phyloP scores from a whole-genome alignment of 2,113 vertebrate species.

The Elaphurus davidianus region DNA sequence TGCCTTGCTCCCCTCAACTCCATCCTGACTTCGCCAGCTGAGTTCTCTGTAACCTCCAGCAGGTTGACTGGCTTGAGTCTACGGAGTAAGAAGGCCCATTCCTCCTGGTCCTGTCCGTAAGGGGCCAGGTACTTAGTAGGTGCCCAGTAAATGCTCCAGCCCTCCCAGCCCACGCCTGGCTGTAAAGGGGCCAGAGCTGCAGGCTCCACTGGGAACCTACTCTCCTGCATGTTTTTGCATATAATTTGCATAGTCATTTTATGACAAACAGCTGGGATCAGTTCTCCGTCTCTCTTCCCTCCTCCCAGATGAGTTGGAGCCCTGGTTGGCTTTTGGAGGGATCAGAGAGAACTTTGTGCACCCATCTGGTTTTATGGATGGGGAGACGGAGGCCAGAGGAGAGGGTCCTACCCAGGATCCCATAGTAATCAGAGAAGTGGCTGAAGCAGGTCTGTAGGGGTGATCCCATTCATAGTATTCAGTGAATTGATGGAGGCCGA shows the following conservation, averaged over 20 bases:
- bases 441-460: not conserved
- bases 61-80: not conserved
- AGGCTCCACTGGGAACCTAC: not conserved
- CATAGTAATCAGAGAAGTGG: not conserved
- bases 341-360: not conserved
- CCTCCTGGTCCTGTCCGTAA: not conserved
- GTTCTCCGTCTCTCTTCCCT: not conserved
- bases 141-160: not conserved
- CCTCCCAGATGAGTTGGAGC: not conserved
- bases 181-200: not conserved
- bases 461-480: not conserved
- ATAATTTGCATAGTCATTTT: slow-evolving; percentile 4
- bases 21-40: not conserved
- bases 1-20: not conserved
- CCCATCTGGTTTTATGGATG: not conserved
- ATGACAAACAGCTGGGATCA: not conserved
- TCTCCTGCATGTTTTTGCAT: not conserved
- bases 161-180: not conserved
- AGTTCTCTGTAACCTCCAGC: not conserved
- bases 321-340: not conserved
- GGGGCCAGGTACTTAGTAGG: not conserved
- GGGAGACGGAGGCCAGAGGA: not conserved
- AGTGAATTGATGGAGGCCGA: not conserved
- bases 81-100: not conserved
- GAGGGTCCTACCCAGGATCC: not conserved